A percentile compares a stretch with the other conserved stretches of the same genome.
Conservation (phyloP, 2,113 vertebrate species). For the Hiodon tergisus region DNA sequence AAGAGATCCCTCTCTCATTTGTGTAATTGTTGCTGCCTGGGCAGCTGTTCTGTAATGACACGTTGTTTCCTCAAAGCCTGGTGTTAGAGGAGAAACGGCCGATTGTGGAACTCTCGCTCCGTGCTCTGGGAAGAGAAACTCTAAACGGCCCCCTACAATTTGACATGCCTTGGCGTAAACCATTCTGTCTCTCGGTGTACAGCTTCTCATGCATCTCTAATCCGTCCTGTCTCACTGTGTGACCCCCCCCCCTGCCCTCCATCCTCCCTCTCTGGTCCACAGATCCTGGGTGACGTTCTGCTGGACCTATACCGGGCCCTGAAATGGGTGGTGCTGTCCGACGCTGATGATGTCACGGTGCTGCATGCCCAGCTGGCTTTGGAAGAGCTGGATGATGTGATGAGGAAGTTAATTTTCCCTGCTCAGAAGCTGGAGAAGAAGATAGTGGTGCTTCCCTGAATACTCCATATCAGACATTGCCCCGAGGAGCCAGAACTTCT, state of each 20-base stretch:
- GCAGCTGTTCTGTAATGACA: background rate
- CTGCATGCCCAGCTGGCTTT: constrained; percentile 86
- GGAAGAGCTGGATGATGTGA: constrained; percentile 75
- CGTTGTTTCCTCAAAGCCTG: background rate
- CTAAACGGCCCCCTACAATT: background rate
- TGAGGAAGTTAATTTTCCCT: constrained; percentile 79
- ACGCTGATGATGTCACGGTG: constrained; percentile 63
- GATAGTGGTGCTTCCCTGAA: constrained; percentile 79
- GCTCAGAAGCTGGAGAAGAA: constrained; percentile 81
- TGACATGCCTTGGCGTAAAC: no score
- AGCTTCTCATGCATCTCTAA: background rate
- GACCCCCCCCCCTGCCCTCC: background rate
- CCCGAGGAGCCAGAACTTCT: background rate
- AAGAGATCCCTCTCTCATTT: background rate
- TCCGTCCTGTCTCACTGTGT: background rate
- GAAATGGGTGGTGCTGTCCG: constrained; percentile 69
- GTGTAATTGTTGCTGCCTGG: background rate
- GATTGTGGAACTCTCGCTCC: no score
- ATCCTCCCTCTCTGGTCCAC: constrained; percentile 8
- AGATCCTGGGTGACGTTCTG: constrained; percentile 78
- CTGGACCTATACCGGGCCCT: constrained; percentile 85
- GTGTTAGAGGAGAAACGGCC: background rate
- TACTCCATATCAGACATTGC: background rate
- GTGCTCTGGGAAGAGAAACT: background rate
- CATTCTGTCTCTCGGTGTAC: background rate